Base-by-base conservation (phyloP, 1,140 invertebrate genomes). In the Megalopta genalis region DNA sequence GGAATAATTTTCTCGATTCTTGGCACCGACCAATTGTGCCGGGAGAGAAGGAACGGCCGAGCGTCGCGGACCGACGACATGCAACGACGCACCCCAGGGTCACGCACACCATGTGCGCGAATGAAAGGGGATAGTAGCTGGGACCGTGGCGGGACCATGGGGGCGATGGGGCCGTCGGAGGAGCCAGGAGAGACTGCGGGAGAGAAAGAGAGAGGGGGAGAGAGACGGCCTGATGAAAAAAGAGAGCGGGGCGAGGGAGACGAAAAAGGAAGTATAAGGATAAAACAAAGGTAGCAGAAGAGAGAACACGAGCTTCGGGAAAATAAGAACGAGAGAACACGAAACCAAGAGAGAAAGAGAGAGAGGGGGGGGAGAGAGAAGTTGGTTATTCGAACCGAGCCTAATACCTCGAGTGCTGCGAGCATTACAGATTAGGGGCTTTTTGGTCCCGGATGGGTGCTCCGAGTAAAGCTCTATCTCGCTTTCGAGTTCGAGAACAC, bases 1-100 rank as follows among this genome's bases (percentile, higher is more conserved):
- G 86, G 88, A 90, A 91, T 89, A 91, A 91, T 90, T 91, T 91
- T 83, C 90, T 90, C 85, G 84, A 85, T 91, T 90, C 90, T 91
- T 90, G 88, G 86, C 89, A 72, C 75, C 46, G 70, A 84, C 68
- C 88, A 89, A 89, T 90, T 88, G 90, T 83, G 86, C 86, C 18
- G 21, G 21, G 81, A 84, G 83, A 85, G 72, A 52, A 64, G 57
- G 62, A 77, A 81, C 60, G 57, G 49, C 2, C 73, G 57, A 67
- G 46, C 23, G 16, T 64, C 69, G 73, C 76, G 59, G 65, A 70
- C 67, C 52, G 68, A 76, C 84, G 80, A 86, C 82, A 88, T 84
- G 87, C 82, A 88, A 88, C 84, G 69, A 78, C 81, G 80, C 80
- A 83, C 86, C 81, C 89, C 84, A 89, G 87, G 85, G 87, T 89